Percentiles rank a stretch among this genome's conserved stretches.
Conservation (phyloP, 2,888 invertebrate genomes). For the Acholoe squamosa region DNA sequence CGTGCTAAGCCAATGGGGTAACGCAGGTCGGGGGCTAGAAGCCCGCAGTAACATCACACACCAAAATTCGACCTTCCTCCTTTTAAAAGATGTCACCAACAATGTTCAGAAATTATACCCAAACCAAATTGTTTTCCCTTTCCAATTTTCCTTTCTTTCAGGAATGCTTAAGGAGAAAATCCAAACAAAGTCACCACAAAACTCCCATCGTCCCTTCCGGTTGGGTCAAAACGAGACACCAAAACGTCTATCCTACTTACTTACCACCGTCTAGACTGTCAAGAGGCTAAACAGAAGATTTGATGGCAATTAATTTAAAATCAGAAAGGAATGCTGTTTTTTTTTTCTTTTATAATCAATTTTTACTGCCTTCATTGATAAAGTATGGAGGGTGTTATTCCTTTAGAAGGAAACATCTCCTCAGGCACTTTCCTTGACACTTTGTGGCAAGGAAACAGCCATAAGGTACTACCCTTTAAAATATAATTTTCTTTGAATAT, state of each 20-base stretch:
- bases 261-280: not conserved
- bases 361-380: too few relatives aligned
- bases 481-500: too few relatives aligned
- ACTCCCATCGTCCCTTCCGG: not conserved
- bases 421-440: not conserved
- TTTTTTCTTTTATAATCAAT: too few relatives aligned
- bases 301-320: not conserved
- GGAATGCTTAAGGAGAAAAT: not conserved
- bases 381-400: too few relatives aligned
- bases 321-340: too few relatives aligned
- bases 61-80: slow-evolving; percentile 18
- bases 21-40: slow-evolving; percentile 53
- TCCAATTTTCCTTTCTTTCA: not conserved
- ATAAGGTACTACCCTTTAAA: too few relatives aligned
- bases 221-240: not conserved
- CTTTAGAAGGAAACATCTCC: too few relatives aligned
- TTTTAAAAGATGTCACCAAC: not conserved
- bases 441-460: not conserved
- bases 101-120: slow-evolving; percentile 21
- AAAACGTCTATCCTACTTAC: not conserved
- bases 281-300: slow-evolving; percentile 17
- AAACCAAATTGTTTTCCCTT: slow-evolving; percentile 22
- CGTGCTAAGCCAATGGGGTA: slow-evolving; percentile 58
- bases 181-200: slow-evolving; percentile 22
- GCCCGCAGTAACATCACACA: slow-evolving; percentile 39